Evolutionary conservation across 2,113 vertebrate species (phyloP), one percentile per base, ranked within the genome.

Genomic region (Sphaerodactylus townsendi): DNA sequence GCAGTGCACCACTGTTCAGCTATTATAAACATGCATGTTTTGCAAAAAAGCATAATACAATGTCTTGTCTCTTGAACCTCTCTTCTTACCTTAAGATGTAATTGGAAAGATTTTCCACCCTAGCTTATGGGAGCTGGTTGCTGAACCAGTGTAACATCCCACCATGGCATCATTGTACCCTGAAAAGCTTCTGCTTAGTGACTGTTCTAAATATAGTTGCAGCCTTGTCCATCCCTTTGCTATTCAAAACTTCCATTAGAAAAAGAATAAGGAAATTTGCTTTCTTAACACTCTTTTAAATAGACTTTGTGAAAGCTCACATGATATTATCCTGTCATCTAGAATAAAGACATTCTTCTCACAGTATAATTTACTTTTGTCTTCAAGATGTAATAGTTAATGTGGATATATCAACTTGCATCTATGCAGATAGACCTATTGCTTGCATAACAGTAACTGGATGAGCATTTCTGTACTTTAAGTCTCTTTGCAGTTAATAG

Each of bases 121-220:
- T 88, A 86, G 37, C 77, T 89, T 87, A 17, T 89, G 75, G 77
- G 87, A 92, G 33, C 17, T 81, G 80, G 85, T 87, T 44, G 13
- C 71, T 88, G 89, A 94, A 84, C 65, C 71, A 85, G 72, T 78
- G 68, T 84, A 87, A 56, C 82, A 50, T 71, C 78, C 30, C 75
- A 82, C 44, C 50, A 82, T 85, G 91, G 87, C 91, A 77, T 87
- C 83, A 53, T n/a, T 91, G 73, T 72, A 87, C 89, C 93, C 84
- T 91, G 82, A 64, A 85, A 74, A 62, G 62, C 19, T 35, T 90
- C 82, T 93, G 82, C 91, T 93, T 93, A 90, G 91, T 88, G 89
- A 56, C 90, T 87, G 59, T 81, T 93, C 93, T 93, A 94, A 94
- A 93, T 84, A 94, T 92, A 95, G 94, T 79, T 84, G n/a, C 81